A percentile compares a stretch with the other conserved stretches of the same genome.
Evolutionary conservation across 1,140 invertebrate genomes (phyloP).

Genomic region (Dendroctonus valens): DNA sequence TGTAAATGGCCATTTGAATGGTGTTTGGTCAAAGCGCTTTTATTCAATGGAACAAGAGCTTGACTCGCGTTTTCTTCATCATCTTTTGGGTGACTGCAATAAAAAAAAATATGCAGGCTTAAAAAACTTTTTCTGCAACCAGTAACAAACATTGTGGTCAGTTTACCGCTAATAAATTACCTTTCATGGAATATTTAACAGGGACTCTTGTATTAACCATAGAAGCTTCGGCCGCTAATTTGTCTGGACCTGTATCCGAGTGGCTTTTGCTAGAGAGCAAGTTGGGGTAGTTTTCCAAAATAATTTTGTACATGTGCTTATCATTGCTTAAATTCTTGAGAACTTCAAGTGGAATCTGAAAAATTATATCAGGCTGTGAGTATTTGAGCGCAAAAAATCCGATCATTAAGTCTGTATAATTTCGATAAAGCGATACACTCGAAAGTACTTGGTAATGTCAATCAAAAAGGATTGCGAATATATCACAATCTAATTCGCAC

Average conservation of each 20-base stretch:
- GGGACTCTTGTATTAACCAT: constrained; percentile 27
- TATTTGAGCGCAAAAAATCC: too few species aligned
- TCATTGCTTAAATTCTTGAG: constrained; percentile 64
- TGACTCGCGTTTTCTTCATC: background rate
- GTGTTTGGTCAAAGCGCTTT: background rate
- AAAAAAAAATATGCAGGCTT: background rate
- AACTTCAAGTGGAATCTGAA: constrained; percentile 61
- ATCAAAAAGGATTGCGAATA: too few species aligned
- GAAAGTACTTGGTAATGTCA: too few species aligned
- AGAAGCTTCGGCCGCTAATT: constrained; percentile 42
- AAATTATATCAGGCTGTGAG: constrained; percentile 8
- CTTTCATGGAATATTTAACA: constrained; percentile 28
- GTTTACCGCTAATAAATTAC: constrained; percentile 7
- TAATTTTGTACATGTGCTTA: constrained; percentile 65
- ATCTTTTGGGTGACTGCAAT: constrained; percentile 12
- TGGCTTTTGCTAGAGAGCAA: constrained; percentile 57
- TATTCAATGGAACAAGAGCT: background rate
- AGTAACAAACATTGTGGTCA: too few species aligned
- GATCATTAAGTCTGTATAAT: too few species aligned
- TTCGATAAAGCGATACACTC: background rate
- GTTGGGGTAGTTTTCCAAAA: constrained; percentile 71
- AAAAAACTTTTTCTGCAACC: too few species aligned
- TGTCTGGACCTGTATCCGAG: constrained; percentile 47
- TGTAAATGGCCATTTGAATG: constrained; percentile 16
- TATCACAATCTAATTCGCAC: too few species aligned